Evolutionary conservation across 2,797 vertebrate species (phyloP), one percentile per base, ranked within the genome.

Genomic region (Graptemys geographica): DNA sequence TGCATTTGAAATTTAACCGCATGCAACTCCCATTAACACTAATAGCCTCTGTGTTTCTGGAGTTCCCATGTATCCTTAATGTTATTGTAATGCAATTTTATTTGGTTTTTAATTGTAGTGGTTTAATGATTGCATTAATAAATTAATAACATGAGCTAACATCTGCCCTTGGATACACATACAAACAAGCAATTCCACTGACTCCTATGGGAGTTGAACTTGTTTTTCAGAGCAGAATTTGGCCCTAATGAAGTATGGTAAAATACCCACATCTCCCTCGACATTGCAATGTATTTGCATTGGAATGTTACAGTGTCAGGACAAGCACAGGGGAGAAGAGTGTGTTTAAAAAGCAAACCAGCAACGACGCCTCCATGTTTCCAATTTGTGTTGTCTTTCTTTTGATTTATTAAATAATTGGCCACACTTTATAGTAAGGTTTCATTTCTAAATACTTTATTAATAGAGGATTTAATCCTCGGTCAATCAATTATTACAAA

Each of bases 111-210:
- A 97, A 96, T 95, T 93, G 94, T 86, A 80, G 94, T 94, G 85
- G 96, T 94, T 96, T 94, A 96, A 97, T 97, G 96, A 96, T 96
- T 96, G 89, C 95, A 91, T 97, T 95, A 97, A 96, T 96, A 95
- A 95, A 78, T 25, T 18, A 25, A 53, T 84, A 62, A 33, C 49
- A 93, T 55, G 83, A 79, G 89, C 69, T 18, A 23, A 69, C 86
- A 62, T 91, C 88, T 95, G 81, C 84, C 83, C 78, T 96, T 93
- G 94, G 88, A 53, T 89, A 87, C 0, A 0, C 27, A 37, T 8
- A 87, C 65, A 87, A 81, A 93, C 87, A 83, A 86, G 84, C 88
- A 88, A 79, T 92, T 87, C 84, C 0, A 6, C 79, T 23, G 31
- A 74, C 86, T 96, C 89, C 94, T 53, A 7, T 16, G 95, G 59